A percentile compares a stretch with the other conserved stretches of the same genome.
Evolutionary conservation across 1,140 invertebrate genomes (phyloP).

Genomic region (Oscheius sp.): DNA sequence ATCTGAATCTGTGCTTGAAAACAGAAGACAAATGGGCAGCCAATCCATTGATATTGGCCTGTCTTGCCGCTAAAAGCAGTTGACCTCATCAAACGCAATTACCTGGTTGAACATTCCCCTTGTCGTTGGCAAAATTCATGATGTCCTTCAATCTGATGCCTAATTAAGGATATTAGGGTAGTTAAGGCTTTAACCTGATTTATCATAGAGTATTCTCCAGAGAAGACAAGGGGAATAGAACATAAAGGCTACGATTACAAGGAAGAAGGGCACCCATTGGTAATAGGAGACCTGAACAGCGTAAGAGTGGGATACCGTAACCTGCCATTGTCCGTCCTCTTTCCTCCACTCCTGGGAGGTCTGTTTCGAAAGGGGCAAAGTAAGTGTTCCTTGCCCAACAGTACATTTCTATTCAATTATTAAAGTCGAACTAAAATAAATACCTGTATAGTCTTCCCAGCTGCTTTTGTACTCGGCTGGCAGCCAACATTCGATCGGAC

Average conservation of each 20-base stretch:
- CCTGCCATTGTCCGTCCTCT: constrained; percentile 33
- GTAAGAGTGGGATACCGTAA: constrained; percentile 62
- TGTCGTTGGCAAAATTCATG: constrained; percentile 55
- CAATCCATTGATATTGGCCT: constrained; percentile 50
- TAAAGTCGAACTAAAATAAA: background rate
- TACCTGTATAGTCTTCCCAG: constrained; percentile 59
- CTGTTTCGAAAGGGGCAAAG: constrained; percentile 48
- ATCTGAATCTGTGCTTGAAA: constrained; percentile 52
- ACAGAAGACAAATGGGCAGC: constrained; percentile 55
- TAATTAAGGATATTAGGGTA: background rate
- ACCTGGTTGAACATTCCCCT: constrained; percentile 55
- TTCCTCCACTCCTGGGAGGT: constrained; percentile 49
- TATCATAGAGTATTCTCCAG: constrained; percentile 50
- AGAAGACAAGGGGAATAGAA: constrained; percentile 59
- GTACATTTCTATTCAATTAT: constrained; percentile 60
- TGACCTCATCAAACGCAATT: background rate
- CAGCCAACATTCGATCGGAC: constrained; percentile 57
- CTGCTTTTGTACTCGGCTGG: constrained; percentile 58
- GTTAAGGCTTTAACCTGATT: constrained; percentile 43
- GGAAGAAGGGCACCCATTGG: constrained; percentile 66
- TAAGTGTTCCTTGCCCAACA: constrained; percentile 59
- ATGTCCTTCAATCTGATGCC: constrained; percentile 58
- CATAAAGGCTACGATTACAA: constrained; percentile 55
- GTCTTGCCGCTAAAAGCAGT: constrained; percentile 35
- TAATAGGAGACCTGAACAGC: constrained; percentile 14